Percentiles rank a stretch among this genome's conserved stretches.
Conservation (phyloP, 2,797 vertebrate species). For the Spinus olivaceus region DNA sequence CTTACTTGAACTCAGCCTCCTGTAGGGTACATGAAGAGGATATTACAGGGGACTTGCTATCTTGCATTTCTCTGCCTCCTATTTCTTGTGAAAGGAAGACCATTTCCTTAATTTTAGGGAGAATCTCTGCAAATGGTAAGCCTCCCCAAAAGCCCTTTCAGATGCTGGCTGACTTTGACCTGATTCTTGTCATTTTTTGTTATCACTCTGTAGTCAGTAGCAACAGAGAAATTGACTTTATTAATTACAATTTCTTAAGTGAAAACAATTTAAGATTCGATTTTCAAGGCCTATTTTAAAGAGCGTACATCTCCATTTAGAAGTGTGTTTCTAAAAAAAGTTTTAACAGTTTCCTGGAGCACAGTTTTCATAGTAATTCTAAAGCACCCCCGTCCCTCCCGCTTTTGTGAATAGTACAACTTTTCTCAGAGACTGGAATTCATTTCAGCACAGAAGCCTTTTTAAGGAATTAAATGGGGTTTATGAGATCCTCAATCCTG, state of each 20-base stretch:
- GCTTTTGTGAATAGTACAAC: neutral
- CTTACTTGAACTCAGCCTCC: neutral
- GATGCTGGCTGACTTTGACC: neutral
- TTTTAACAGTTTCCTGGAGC: neutral
- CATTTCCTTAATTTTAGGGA: neutral
- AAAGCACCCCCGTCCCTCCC: rapidly evolving
- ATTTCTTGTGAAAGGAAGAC: neutral
- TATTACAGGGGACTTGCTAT: neutral
- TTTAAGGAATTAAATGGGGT: constrained; percentile 29
- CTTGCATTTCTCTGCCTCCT: neutral
- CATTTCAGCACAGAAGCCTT: constrained; percentile 25
- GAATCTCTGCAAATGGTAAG: neutral
- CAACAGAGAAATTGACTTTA: neutral
- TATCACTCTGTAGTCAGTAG: neutral
- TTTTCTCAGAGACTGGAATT: constrained; percentile 16
- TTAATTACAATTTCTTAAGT: neutral
- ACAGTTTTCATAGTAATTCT: neutral
- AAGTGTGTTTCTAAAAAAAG: neutral
- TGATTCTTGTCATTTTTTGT: neutral
- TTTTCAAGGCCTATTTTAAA: neutral
- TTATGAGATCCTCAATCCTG: constrained; percentile 40
- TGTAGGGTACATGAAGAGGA: neutral
- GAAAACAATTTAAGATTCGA: neutral
- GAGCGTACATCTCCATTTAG: neutral
- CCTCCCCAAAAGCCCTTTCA: neutral